phyloP scores from a whole-genome alignment of 2,888 invertebrate genomes.

The Heliothis peltigera region DNA sequence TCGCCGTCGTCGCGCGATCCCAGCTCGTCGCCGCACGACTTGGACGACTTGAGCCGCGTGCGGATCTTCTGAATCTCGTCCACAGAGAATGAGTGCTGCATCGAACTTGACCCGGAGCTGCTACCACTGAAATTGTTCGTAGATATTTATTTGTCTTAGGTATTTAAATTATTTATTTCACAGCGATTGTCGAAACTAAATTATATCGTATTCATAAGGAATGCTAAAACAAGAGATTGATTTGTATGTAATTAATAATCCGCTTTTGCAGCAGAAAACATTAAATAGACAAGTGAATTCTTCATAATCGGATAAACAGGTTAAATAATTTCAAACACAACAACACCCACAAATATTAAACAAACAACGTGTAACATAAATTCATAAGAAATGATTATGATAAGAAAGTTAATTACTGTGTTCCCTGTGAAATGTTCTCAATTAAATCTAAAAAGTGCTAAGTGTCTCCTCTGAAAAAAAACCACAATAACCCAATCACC shows the following conservation, averaged over 20 bases:
- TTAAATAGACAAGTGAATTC: too few relatives aligned
- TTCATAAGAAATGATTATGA: constrained; percentile 31
- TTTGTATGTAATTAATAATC: not conserved
- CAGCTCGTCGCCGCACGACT: constrained; percentile 96
- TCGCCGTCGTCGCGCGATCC: constrained; percentile 94
- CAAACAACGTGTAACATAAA: constrained; percentile 35
- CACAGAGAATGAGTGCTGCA: constrained; percentile 96
- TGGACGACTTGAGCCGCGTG: constrained; percentile 95
- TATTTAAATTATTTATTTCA: not conserved
- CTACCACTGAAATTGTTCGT: constrained; percentile 90
- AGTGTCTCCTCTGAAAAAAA: not conserved
- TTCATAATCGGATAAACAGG: not conserved
- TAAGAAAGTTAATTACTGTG: constrained; percentile 49
- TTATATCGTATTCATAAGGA: too few relatives aligned
- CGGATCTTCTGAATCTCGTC: constrained; percentile 97
- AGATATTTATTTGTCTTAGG: not conserved
- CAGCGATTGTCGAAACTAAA: not conserved
- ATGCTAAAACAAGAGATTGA: not conserved
- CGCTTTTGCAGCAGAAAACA: too few relatives aligned
- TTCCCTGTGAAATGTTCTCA: constrained; percentile 19
- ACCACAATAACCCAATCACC: constrained; percentile 9
- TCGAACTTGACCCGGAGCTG: constrained; percentile 93
- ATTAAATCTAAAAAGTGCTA: constrained; percentile 23
- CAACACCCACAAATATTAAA: constrained; percentile 19
- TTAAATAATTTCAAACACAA: constrained; percentile 16